Evolutionary conservation across 2,888 invertebrate species (phyloP).

Genomic region (Synanthedon tipuliformis): DNA sequence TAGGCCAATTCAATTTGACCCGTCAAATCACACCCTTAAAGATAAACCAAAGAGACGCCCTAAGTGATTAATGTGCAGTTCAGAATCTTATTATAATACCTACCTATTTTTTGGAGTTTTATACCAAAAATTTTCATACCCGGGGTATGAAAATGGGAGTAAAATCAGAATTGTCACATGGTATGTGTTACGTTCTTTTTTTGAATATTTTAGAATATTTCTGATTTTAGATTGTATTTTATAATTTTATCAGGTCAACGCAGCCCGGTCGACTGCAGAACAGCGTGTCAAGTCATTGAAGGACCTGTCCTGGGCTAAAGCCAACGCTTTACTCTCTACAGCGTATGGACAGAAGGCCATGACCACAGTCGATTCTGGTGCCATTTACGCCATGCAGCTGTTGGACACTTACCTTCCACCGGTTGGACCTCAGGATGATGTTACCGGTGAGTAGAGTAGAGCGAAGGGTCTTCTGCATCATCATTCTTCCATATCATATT

Average conservation of each 20-base stretch:
- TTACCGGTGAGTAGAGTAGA: conserved; percentile 34
- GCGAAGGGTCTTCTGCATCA: neutral
- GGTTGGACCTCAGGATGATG: conserved; percentile 61
- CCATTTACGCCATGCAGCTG: conserved; percentile 76
- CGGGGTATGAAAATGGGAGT: too few species aligned
- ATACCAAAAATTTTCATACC: too few species aligned
- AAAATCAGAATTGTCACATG: too few species aligned
- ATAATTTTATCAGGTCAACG: conserved; percentile 44
- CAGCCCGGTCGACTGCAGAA: conserved; percentile 60
- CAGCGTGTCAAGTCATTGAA: conserved; percentile 74
- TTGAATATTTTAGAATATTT: too few species aligned
- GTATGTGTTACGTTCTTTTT: too few species aligned
- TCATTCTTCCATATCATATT: neutral
- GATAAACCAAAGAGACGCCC: too few species aligned
- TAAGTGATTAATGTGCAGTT: too few species aligned
- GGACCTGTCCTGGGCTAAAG: conserved; percentile 78
- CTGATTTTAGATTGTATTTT: too few species aligned
- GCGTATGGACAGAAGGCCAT: conserved; percentile 77
- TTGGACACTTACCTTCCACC: conserved; percentile 79
- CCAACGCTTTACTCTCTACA: conserved; percentile 76
- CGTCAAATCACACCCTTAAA: too few species aligned
- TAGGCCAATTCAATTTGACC: too few species aligned
- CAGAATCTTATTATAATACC: too few species aligned
- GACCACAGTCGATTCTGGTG: conserved; percentile 75
- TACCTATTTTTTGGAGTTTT: too few species aligned